Percentiles rank a stretch among this genome's conserved stretches.
These are phyloP conservation scores for Verasper variegatus DNA, from an alignment of 2,113 vertebrate genomes.

Conservation along the genomic window DNA sequence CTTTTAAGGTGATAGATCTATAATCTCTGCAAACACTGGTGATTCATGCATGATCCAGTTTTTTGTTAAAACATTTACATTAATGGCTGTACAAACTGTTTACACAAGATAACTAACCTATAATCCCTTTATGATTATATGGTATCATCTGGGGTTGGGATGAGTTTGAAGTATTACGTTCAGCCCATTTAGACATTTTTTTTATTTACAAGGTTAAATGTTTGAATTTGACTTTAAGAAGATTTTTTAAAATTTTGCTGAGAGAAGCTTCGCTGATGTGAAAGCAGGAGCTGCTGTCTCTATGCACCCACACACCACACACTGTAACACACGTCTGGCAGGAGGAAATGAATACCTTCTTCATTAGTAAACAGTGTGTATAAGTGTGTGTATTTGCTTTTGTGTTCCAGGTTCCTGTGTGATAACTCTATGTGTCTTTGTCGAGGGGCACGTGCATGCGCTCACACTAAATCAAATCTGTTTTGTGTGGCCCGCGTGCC, in stretches of 20 bases:
- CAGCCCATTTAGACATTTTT: not conserved
- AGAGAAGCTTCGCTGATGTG: slow-evolving; percentile 12
- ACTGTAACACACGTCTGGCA: slow-evolving; percentile 19
- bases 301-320: slow-evolving; percentile 29
- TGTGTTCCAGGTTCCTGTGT: slow-evolving; percentile 1
- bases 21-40: no score
- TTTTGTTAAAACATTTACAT: no score
- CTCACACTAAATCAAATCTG: not conserved
- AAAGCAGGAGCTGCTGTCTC: slow-evolving; percentile 31
- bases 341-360: slow-evolving; percentile 38
- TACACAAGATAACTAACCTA: no score
- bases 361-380: slow-evolving; percentile 30
- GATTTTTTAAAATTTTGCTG: not conserved
- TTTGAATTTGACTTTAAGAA: slow-evolving; percentile 17
- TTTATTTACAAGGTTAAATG: not conserved
- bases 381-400: slow-evolving; percentile 8
- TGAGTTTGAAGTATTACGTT: no score
- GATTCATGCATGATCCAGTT: no score
- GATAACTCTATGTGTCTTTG: slow-evolving; percentile 6
- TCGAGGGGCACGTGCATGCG: not conserved
- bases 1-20: no score
- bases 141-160: no score
- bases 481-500: slow-evolving; percentile 1
- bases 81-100: no score
- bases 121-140: no score